Evolutionary conservation across 2,113 vertebrate species (phyloP).

Genomic region (Monarcha castaneiventris): DNA sequence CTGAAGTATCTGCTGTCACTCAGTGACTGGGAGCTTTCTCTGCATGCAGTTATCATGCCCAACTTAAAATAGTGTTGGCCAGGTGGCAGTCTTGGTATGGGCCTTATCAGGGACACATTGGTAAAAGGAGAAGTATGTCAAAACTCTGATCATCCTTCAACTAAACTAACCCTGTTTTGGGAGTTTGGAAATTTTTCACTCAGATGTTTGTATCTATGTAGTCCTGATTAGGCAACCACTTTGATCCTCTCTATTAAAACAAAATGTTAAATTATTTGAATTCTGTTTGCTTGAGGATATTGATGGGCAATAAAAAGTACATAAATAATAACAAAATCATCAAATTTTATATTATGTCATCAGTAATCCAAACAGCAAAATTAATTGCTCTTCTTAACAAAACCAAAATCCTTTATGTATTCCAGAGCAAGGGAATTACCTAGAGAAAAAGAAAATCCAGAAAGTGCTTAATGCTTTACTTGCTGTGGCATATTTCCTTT

Average conservation of each 20-base stretch:
- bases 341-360: neutral
- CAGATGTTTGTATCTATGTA: neutral
- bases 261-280: neutral
- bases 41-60: neutral
- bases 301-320: neutral
- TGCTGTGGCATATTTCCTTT: neutral
- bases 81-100: neutral
- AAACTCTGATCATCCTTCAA: neutral
- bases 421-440: neutral
- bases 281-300: neutral
- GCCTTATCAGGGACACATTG: neutral
- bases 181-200: neutral
- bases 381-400: neutral
- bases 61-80: neutral
- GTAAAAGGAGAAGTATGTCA: neutral
- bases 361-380: neutral
- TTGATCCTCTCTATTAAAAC: neutral
- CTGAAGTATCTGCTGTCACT: constrained; percentile 4
- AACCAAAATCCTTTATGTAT: neutral
- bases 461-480: neutral
- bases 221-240: neutral
- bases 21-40: neutral
- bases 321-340: neutral
- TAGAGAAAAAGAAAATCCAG: neutral
- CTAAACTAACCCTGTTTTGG: neutral